Conservation (phyloP, 2,113 vertebrate species). For the Aix galericulata region DNA sequence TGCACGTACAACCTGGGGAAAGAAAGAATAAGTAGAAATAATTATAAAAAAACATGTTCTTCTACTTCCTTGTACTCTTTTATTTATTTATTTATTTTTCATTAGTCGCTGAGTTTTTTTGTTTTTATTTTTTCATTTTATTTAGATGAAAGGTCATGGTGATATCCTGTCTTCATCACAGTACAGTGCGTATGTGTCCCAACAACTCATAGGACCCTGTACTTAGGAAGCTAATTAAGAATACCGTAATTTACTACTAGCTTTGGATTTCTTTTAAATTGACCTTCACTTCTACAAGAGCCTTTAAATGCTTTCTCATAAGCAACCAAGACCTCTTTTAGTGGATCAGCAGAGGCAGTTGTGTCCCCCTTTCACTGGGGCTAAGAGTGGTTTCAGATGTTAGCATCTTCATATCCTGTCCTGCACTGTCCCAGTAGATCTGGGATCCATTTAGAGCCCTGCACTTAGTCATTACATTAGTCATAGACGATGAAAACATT, state of each 20-base stretch:
- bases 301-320: background rate
- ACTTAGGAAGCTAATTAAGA: background rate
- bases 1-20: background rate
- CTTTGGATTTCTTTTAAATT: background rate
- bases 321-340: background rate
- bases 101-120: background rate
- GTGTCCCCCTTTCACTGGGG: background rate
- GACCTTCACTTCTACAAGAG: background rate
- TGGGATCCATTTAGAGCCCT: constrained; percentile 54
- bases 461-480: constrained; percentile 33
- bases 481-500: constrained; percentile 62
- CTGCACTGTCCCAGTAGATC: background rate
- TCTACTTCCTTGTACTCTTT: background rate
- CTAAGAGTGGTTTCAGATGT: background rate
- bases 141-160: background rate
- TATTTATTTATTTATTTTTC: background rate
- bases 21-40: background rate
- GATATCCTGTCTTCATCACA: background rate
- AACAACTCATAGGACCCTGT: background rate
- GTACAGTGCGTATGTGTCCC: background rate
- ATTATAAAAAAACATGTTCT: background rate
- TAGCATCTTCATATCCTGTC: background rate
- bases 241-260: background rate
- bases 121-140: background rate
- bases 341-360: background rate